Evolutionary conservation across 92 coral and sea anemone genomes (phyloP).

Genomic region (Zoanthus sociatus): DNA sequence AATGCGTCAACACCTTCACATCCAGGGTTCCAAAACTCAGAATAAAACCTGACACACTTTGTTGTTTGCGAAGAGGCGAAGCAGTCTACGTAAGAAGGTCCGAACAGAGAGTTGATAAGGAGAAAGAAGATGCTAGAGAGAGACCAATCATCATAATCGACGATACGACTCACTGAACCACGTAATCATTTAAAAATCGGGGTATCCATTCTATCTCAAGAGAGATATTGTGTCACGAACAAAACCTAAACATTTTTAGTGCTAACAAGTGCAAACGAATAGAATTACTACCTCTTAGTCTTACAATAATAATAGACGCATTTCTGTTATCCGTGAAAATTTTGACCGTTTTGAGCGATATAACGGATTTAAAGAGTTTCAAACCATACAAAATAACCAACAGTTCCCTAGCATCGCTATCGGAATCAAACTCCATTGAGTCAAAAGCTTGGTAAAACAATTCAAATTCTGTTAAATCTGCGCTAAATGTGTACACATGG

Average conservation of each 20-base stretch:
- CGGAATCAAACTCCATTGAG: slow-evolving; percentile 35
- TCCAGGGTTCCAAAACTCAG: slow-evolving; percentile 2
- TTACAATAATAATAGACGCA: background rate
- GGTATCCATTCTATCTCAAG: background rate
- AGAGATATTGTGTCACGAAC: background rate
- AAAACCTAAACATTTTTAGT: too few relatives aligned
- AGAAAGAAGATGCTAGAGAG: background rate
- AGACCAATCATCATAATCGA: background rate
- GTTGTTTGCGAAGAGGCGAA: background rate
- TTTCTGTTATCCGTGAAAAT: background rate
- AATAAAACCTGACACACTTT: too few relatives aligned
- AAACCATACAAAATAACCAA: background rate
- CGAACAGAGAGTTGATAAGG: background rate
- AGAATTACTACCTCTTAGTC: slow-evolving; percentile 1
- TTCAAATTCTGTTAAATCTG: too few relatives aligned
- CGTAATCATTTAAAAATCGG: background rate
- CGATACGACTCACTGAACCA: background rate
- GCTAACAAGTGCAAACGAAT: background rate
- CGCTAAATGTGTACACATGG: too few relatives aligned
- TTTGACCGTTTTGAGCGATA: background rate
- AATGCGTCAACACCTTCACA: background rate
- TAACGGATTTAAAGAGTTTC: background rate
- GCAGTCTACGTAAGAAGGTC: background rate
- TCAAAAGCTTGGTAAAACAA: background rate
- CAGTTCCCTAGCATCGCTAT: slow-evolving; percentile 58